These are phyloP conservation scores for Holocentrus rufus DNA, from an alignment of 2,797 vertebrate species.

Conservation along the genomic window DNA sequence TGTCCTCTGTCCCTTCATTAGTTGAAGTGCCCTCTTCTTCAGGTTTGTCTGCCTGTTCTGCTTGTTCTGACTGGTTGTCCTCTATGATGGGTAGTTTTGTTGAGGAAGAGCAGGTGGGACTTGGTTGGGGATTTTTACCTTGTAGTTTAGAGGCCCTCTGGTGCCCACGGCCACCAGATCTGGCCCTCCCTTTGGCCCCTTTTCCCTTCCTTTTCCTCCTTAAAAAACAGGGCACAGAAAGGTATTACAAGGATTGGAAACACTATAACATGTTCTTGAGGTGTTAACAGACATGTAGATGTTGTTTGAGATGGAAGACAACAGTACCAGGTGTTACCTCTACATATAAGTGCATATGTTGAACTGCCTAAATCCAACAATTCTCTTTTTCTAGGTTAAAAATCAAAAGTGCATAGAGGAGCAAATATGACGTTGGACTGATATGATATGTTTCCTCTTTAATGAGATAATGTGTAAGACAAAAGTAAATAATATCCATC, in stretches of 20 bases:
- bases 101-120: conserved; percentile 37
- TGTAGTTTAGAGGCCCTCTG: conserved; percentile 72
- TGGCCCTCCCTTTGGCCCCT: conserved; percentile 78
- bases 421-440: too few relatives aligned
- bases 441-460: too few relatives aligned
- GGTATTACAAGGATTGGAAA: not conserved
- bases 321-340: too few relatives aligned
- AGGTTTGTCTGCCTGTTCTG: conserved; percentile 27
- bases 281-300: too few relatives aligned
- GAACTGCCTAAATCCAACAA: too few relatives aligned
- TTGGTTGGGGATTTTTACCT: conserved; percentile 65
- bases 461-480: too few relatives aligned
- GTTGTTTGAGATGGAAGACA: too few relatives aligned
- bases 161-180: conserved; percentile 73
- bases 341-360: too few relatives aligned
- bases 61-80: conserved; percentile 50
- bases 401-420: too few relatives aligned
- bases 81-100: conserved; percentile 52
- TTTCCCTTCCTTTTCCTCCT: conserved; percentile 85
- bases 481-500: too few relatives aligned
- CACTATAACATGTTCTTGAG: too few relatives aligned
- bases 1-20: conserved; percentile 39
- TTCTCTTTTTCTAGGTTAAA: too few relatives aligned
- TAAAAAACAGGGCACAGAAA: conserved; percentile 54
- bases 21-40: conserved; percentile 37